A percentile compares a stretch with the other conserved stretches of the same genome.
Conservation (phyloP, 2,113 vertebrate species). For the Grallaria varia region DNA sequence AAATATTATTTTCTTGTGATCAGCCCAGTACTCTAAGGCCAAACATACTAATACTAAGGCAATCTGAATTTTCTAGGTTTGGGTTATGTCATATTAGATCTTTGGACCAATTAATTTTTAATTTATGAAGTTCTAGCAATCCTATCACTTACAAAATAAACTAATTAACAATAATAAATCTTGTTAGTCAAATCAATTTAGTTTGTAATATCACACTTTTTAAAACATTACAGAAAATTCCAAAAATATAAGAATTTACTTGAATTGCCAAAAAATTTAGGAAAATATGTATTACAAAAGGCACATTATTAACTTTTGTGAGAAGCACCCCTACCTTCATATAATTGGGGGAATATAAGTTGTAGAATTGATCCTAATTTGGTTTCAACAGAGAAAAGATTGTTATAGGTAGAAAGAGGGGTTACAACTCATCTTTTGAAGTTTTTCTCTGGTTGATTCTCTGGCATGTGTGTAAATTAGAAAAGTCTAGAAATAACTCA, state of each 20-base stretch:
- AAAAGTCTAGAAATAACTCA: background rate
- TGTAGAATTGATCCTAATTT: background rate
- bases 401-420: background rate
- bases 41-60: background rate
- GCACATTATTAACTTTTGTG: background rate
- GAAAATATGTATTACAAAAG: background rate
- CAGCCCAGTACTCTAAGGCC: background rate
- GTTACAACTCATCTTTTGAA: background rate
- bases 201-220: background rate
- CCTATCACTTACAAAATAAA: background rate
- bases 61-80: background rate
- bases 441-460: background rate
- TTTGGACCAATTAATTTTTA: background rate
- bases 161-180: background rate
- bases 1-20: background rate
- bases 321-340: background rate
- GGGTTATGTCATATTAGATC: background rate
- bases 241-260: background rate
- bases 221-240: background rate
- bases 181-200: background rate
- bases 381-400: background rate
- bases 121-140: background rate
- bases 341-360: background rate
- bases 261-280: background rate
- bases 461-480: background rate